Base-by-base conservation (phyloP, 2,888 invertebrate genomes). In the Andrena dorsata region DNA sequence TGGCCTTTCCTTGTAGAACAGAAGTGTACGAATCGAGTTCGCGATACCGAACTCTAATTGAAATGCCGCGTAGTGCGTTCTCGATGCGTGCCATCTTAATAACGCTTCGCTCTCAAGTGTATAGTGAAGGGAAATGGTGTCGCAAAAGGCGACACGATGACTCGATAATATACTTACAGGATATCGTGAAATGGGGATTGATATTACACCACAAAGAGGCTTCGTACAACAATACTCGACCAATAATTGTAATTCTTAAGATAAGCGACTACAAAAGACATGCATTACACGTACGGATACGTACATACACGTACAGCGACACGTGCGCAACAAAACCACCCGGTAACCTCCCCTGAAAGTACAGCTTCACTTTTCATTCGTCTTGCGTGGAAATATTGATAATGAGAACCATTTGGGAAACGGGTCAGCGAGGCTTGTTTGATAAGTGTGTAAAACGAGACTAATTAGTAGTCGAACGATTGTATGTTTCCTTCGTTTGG, bases 221-320 rank as follows among this genome's bases (percentile, higher is more conserved):
- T 83, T 84, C 68, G 60, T 47, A 66, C 76, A 83, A 86, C 64
- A 88, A 87, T 85, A 86, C 82, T 88, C 82, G 88, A 88, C 89
- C 88, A 88, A 88, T 88, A 88, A 78, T 74, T 66, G 70, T 88
- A 89, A 88, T 53, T 80, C 72, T 68, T 88, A 88, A 86, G 70
- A 60, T 88, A 80, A 86, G 82, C 58, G 63, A 82, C 56, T 63
- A 28, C 28, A 28, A 58, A 47, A 26, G 32, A 13, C 68, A 68
- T 63, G 53, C 58, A 32, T 32, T n/a, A 30, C 30, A 53, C 65
- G 49, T 47, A 30, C 58, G 70, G 35, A 68, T 32, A 66, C 61
- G 41, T 41, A 30, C 61, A 66, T 26, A 35, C 32, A 32, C 49
- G n/a, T 16, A 64, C 64, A 65, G 30, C 32, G 2, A 20, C 51